Base-by-base conservation (phyloP, 2,888 invertebrate species). In the Lampropteryx suffumata region DNA sequence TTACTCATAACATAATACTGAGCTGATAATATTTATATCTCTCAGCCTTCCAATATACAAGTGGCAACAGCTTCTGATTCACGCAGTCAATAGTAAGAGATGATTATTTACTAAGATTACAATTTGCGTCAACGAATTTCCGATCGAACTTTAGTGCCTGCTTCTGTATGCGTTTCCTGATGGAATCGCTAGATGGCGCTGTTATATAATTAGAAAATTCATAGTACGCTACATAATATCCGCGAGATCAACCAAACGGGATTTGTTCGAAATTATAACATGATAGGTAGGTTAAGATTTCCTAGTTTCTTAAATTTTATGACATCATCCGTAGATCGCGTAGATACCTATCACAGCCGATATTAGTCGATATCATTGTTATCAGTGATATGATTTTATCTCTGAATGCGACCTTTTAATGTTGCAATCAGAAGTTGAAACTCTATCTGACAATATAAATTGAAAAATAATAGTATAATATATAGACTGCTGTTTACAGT, bases 381-480 rank as follows among this genome's bases (percentile, higher is more conserved):
- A 54, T 57, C 47, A 52, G 34, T 42, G 58, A 58, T 61, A 59
- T 51, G 47, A 27, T 49, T 51, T 52, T 69, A 69, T 67, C 65
- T 64, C 33, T 61, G 56, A 73, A 76, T 75, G 69, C 59, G 65
- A 68, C 68, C 67, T 69, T 70, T 61, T 55, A 65, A 57, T 68
- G 58, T 48, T 59, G 32, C 9, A 35, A 1, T 21, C 24, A 44
- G 21, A 10, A 30, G 1, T 17, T 17, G 17, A 17, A 17, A 3
- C 4, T 17, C 4, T 17, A 3, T 17, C 17, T 17, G 17, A 17
- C 2, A 17, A 17, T 17, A 4, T 17, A 3, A 17, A 30, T 6
- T 30, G 11, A 11, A 13, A n/a, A n/a, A n/a, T n/a, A n/a, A n/a
- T n/a, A n/a, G n/a, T n/a, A n/a, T n/a, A n/a, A n/a, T n/a, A n/a